Evolutionary conservation across 2,888 invertebrate species (phyloP), one percentile per base, ranked within the genome.

Genomic region (Schizotus pectinicornis): DNA sequence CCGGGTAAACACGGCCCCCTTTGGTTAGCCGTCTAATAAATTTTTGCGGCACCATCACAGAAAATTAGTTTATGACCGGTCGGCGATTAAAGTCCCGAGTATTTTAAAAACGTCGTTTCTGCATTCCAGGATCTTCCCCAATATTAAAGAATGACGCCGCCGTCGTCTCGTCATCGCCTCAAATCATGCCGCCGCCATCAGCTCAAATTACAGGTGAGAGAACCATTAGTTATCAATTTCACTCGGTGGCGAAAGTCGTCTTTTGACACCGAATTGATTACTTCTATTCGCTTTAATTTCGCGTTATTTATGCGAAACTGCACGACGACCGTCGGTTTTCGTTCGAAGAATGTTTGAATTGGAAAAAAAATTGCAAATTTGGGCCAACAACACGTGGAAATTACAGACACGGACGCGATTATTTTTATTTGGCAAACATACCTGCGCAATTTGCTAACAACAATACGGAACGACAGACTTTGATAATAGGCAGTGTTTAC

Each of bases 121-220:
- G 5, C 22, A 48, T 54, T 58, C 7, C 58, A 58, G 58, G 58
- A 54, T 53, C 58, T 34, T 11, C 42, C 7, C 58, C 58, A 45
- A 58, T 54, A 53, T 53, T 58, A 49, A 58, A 58, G 58, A 58
- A 58, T 58, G 58, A 58, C 39, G 41, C 9, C 14, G 39, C 53
- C 31, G 43, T 34, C 36, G 42, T 53, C 8, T 45, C 58, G 12
- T 47, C 56, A 31, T 34, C 56, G 37, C 39, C 34, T 3, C 56
- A 50, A 32, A 34, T 38, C 11, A 58, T 58, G 58, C 49, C 58
- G 13, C 49, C 48, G 38, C 9, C 42, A n/a, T n/a, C n/a, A 42
- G 42, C 38, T 14, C 58, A 47, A 49, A 38, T 58, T 39, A 54
- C 58, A 58, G 58, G 58, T 58, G 39, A 49, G 49, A 36, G 6